Evolutionary conservation across 2,888 invertebrate species (phyloP).

Genomic region (Caenorhabditis plicata): DNA sequence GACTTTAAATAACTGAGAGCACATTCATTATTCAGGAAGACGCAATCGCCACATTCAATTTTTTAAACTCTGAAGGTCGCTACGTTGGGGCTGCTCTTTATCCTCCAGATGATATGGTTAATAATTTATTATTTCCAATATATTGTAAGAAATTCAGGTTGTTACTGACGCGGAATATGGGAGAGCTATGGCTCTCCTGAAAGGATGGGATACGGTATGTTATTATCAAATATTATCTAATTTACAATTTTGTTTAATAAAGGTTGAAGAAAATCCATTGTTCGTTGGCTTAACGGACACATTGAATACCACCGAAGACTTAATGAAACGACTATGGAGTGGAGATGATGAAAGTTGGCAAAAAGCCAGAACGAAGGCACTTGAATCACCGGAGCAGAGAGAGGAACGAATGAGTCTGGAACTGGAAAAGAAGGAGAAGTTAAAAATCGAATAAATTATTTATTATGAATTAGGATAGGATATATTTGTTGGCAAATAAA

Average conservation of each 20-base stretch:
- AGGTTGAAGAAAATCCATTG: constrained; percentile 51
- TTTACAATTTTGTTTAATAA: background rate
- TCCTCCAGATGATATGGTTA: constrained; percentile 68
- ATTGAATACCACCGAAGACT: constrained; percentile 36
- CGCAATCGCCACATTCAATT: constrained; percentile 88
- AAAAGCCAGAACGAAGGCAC: constrained; percentile 18
- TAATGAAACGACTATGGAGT: constrained; percentile 46
- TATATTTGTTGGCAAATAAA: background rate
- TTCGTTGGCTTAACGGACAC: constrained; percentile 34
- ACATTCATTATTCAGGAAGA: constrained; percentile 71
- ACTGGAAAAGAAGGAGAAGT: constrained; percentile 11
- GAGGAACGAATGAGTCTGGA: constrained; percentile 28
- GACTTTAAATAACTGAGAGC: too few relatives aligned
- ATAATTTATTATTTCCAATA: too few relatives aligned
- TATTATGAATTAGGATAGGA: background rate
- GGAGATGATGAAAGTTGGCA: constrained; percentile 37
- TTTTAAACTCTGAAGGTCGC: constrained; percentile 80
- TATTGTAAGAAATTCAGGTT: too few relatives aligned
- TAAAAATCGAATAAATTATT: constrained; percentile 15
- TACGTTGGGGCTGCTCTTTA: constrained; percentile 72
- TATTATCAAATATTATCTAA: background rate
- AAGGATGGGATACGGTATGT: constrained; percentile 46
- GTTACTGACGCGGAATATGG: constrained; percentile 54
- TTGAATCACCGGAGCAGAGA: constrained; percentile 25
- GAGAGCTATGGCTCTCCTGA: constrained; percentile 47